These are phyloP conservation scores for Helogale parvula DNA, from an alignment of 2,113 vertebrate genomes.

Conservation along the genomic window DNA sequence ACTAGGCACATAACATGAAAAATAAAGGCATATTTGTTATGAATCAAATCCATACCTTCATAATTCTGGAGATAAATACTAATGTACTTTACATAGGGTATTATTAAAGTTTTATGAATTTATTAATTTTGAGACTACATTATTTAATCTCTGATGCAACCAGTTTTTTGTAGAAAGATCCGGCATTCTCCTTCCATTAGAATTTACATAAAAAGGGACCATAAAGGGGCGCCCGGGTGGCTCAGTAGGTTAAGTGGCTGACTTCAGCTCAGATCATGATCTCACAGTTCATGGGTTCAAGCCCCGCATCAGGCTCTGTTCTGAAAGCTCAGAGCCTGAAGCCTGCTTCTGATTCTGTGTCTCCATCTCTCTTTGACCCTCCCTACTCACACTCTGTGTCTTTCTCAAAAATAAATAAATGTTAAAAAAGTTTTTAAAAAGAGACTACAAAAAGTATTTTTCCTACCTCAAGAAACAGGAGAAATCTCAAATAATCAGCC, in stretches of 20 bases:
- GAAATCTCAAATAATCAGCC: background rate
- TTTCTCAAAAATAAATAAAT: too few relatives aligned
- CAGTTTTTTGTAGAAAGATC: background rate
- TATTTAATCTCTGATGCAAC: background rate
- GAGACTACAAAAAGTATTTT: background rate
- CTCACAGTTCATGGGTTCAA: too few relatives aligned
- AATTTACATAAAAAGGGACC: background rate
- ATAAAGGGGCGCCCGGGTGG: background rate
- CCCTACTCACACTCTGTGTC: too few relatives aligned
- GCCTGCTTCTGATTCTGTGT: too few relatives aligned
- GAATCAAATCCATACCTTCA: background rate
- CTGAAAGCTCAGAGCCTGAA: too few relatives aligned
- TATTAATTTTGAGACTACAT: background rate
- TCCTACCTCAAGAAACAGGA: background rate
- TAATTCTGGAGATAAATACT: background rate
- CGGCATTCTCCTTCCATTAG: background rate
- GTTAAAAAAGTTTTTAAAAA: background rate
- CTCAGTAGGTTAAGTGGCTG: too few relatives aligned
- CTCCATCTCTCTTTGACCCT: too few relatives aligned
- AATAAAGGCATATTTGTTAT: background rate
- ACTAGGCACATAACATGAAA: background rate
- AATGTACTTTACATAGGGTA: background rate
- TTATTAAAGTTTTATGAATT: background rate
- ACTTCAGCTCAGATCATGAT: too few relatives aligned
- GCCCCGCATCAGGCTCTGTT: too few relatives aligned